Conservation (phyloP, 2,797 vertebrate species). For the Poecile montanus region DNA sequence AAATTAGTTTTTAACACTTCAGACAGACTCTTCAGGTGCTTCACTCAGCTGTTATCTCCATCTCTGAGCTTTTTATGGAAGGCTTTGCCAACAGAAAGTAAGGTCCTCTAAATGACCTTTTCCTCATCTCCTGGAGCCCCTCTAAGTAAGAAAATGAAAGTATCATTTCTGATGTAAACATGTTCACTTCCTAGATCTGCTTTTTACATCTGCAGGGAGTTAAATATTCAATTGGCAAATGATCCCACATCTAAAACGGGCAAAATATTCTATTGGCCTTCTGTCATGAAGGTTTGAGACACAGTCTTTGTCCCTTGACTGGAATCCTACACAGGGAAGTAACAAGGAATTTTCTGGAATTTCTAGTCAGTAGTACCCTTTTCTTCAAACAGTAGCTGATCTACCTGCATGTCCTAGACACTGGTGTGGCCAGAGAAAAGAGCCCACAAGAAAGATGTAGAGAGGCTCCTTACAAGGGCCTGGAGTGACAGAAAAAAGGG, state of each 20-base stretch:
- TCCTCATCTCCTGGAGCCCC: neutral
- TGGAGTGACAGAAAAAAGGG: neutral
- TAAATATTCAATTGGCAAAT: neutral
- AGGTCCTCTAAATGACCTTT: constrained; percentile 11
- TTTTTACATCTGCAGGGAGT: neutral
- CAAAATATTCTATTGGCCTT: neutral
- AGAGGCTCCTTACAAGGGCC: neutral
- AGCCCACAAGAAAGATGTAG: neutral
- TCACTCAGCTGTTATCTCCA: neutral
- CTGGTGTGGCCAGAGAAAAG: neutral
- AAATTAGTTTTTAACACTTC: constrained; percentile 49
- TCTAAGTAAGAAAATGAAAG: neutral
- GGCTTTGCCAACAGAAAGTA: neutral
- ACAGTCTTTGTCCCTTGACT: neutral
- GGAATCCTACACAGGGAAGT: neutral
- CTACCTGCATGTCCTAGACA: neutral
- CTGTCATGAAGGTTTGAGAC: neutral
- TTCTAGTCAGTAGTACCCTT: neutral
- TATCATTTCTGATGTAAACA: neutral
- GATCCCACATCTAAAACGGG: neutral
- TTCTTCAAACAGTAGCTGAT: neutral
- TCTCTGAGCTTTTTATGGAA: neutral
- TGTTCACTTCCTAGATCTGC: neutral
- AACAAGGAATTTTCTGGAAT: neutral
- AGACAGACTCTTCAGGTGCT: neutral